A percentile compares a stretch with the other conserved stretches of the same genome.
Evolutionary conservation across 2,113 vertebrate species (phyloP).

Genomic region (Phrynocephalus versicolor): DNA sequence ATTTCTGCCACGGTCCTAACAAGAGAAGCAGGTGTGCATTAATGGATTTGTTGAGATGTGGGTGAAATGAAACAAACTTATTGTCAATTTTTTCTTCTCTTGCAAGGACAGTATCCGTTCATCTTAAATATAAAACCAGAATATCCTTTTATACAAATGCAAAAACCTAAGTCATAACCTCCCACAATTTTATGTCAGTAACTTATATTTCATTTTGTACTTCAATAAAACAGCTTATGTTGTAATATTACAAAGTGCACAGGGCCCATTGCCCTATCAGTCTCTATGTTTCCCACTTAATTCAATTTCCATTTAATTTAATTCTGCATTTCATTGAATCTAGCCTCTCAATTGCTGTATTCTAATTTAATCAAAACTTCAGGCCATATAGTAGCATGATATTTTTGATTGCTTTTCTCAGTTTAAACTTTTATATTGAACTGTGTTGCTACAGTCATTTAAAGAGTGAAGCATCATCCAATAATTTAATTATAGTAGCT

Average conservation of each 20-base stretch:
- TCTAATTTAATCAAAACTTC: slow-evolving; percentile 16
- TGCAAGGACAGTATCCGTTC: too few relatives aligned
- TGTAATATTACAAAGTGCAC: neutral
- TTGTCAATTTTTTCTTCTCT: neutral
- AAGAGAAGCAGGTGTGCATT: neutral
- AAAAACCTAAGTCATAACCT: neutral
- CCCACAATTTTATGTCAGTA: neutral
- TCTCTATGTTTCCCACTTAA: neutral
- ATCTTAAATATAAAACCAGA: neutral
- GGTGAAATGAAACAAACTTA: neutral
- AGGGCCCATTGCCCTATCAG: neutral
- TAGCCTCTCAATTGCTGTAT: slow-evolving; percentile 2
- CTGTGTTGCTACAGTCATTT: slow-evolving; percentile 20
- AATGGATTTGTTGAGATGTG: neutral
- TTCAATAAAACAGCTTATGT: neutral
- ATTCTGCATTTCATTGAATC: slow-evolving; percentile 15
- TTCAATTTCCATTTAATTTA: slow-evolving; percentile 28
- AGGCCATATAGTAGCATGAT: slow-evolving; percentile 24
- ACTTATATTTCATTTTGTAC: neutral
- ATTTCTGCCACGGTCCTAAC: too few relatives aligned
- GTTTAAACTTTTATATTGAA: neutral
- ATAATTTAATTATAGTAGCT: slow-evolving; percentile 9
- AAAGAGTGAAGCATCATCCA: slow-evolving; percentile 24
- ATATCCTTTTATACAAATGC: neutral
- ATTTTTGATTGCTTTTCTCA: slow-evolving; percentile 27